phyloP scores from a whole-genome alignment of 2,888 invertebrate genomes.

The Andrena camellia region DNA sequence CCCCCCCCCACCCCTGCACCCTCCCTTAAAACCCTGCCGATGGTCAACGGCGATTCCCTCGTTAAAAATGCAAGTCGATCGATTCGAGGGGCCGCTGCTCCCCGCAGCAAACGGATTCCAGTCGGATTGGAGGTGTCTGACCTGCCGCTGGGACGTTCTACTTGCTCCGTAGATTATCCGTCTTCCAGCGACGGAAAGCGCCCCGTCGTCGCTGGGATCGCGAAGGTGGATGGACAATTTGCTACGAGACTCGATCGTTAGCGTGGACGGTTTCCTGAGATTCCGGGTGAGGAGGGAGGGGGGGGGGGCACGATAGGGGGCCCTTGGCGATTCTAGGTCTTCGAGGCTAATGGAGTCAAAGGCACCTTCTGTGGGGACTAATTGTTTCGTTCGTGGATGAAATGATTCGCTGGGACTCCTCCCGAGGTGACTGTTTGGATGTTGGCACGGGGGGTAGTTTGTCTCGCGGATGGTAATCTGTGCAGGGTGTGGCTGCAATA shows the following conservation, averaged over 20 bases:
- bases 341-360: background rate
- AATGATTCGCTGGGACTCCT: too few species aligned
- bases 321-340: background rate
- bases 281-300: background rate
- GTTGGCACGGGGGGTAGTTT: too few species aligned
- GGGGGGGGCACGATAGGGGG: background rate
- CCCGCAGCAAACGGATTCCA: slow-evolving; percentile 18
- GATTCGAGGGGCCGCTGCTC: slow-evolving; percentile 60
- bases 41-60: slow-evolving; percentile 40
- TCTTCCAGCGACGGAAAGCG: background rate
- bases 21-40: background rate
- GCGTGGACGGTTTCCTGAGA: slow-evolving; percentile 14
- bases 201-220: background rate
- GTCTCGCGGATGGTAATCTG: too few species aligned
- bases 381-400: too few species aligned
- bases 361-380: too few species aligned
- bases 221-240: slow-evolving; percentile 4
- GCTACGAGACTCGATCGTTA: slow-evolving; percentile 9
- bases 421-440: too few species aligned
- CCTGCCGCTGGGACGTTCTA: slow-evolving; percentile 66
- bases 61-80: slow-evolving; percentile 76
- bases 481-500: too few species aligned
- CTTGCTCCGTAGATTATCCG: slow-evolving; percentile 51
- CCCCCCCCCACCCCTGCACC: background rate
- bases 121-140: slow-evolving; percentile 74